Percentiles rank a stretch among this genome's conserved stretches.
Conservation (phyloP, 1,140 invertebrate species). For the Saccostrea cuccullata region DNA sequence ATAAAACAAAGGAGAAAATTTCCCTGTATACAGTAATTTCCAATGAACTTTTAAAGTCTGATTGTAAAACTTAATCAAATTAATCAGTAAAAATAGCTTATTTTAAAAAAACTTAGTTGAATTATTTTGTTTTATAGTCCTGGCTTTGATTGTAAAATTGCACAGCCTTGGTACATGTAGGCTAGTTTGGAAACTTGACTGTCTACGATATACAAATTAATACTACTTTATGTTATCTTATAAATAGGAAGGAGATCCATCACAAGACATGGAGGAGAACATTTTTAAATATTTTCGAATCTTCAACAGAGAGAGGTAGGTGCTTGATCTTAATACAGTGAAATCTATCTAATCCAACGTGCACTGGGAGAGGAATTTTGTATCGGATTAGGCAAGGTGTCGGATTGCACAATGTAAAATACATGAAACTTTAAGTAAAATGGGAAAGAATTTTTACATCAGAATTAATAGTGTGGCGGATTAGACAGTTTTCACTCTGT, state of each 20-base stretch:
- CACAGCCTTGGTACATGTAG: background rate
- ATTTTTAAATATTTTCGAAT: slow-evolving; percentile 65
- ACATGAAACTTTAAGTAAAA: no score
- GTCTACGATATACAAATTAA: background rate
- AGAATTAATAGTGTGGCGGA: no score
- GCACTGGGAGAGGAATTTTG: no score
- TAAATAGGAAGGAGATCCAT: slow-evolving; percentile 60
- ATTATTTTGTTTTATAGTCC: background rate
- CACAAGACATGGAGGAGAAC: slow-evolving; percentile 60
- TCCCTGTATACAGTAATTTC: background rate
- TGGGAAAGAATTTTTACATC: no score
- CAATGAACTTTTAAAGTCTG: background rate
- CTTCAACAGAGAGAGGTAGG: slow-evolving; percentile 64
- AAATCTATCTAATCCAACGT: background rate
- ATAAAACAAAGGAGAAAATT: background rate
- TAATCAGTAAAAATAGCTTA: background rate
- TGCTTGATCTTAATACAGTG: background rate
- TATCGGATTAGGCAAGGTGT: no score
- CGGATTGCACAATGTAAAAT: no score
- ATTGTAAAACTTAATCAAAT: background rate
- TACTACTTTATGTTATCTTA: background rate
- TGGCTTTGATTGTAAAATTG: background rate
- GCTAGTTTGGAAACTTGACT: background rate
- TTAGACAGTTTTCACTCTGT: background rate
- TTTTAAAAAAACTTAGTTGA: background rate